Conservation (phyloP, 2,888 invertebrate species). For the Cerastis rubricosa region DNA sequence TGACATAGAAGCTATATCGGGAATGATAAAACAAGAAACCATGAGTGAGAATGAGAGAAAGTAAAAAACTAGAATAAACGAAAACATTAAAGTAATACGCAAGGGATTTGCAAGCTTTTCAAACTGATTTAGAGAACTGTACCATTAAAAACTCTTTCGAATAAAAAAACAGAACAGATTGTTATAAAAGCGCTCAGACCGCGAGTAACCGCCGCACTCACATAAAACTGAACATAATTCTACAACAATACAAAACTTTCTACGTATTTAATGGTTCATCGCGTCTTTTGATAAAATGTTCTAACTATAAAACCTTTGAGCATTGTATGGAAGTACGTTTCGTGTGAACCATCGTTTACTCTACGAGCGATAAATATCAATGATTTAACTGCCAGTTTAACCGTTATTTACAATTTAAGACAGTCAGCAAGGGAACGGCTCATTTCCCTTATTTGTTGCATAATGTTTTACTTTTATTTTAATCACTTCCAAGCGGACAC, state of each 20-base stretch:
- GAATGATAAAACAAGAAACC: conserved; percentile 11
- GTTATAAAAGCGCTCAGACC: conserved; percentile 17
- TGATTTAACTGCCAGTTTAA: conserved; percentile 60
- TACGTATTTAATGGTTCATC: conserved; percentile 46
- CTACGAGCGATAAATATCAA: conserved; percentile 56
- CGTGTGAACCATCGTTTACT: conserved; percentile 49
- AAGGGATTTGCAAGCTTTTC: background rate
- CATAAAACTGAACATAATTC: conserved; percentile 51
- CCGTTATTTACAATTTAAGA: conserved; percentile 49
- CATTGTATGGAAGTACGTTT: conserved; percentile 23
- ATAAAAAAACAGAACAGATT: conserved; percentile 23
- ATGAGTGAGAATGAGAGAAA: background rate
- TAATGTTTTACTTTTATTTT: conserved; percentile 58
- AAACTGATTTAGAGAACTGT: conserved; percentile 2
- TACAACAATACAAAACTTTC: conserved; percentile 49
- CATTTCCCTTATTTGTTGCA: conserved; percentile 62
- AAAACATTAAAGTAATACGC: conserved; percentile 6
- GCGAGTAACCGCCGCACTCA: conserved; percentile 12
- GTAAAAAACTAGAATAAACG: background rate
- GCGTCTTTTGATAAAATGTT: conserved; percentile 49
- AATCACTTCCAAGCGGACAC: conserved; percentile 56
- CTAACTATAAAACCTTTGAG: conserved; percentile 50
- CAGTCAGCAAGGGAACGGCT: conserved; percentile 48
- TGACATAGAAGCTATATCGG: conserved; percentile 7
- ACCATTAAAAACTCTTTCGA: conserved; percentile 29